These are phyloP conservation scores for Collichthys lucidus DNA, from an alignment of 2,113 vertebrate species.

Conservation along the genomic window DNA sequence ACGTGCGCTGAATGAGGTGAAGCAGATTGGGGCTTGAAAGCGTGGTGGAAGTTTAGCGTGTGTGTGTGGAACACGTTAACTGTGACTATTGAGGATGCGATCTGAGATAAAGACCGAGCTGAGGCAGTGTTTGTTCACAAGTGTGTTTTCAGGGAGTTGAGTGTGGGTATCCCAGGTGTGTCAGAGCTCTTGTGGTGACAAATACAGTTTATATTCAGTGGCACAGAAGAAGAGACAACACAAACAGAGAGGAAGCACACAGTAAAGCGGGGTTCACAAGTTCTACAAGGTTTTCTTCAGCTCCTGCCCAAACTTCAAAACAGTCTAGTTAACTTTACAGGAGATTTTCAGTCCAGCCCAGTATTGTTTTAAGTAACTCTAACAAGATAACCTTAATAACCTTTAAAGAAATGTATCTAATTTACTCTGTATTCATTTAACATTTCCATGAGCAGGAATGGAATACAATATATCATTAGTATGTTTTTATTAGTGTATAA, in stretches of 20 bases:
- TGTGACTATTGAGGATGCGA: neutral
- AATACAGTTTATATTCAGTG: slow-evolving; percentile 14
- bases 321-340: too few relatives aligned
- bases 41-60: slow-evolving; percentile 19
- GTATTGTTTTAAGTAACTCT: too few relatives aligned
- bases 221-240: slow-evolving; percentile 5
- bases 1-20: slow-evolving; percentile 59
- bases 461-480: too few relatives aligned
- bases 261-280: neutral
- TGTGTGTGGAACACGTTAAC: slow-evolving; percentile 11
- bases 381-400: too few relatives aligned
- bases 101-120: slow-evolving; percentile 12
- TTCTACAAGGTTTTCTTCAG: too few relatives aligned
- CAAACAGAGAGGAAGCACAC: neutral
- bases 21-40: slow-evolving; percentile 42
- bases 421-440: too few relatives aligned
- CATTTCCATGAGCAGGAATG: too few relatives aligned
- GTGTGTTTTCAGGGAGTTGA: slow-evolving; percentile 32
- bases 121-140: slow-evolving; percentile 38
- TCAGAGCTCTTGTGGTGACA: slow-evolving; percentile 28
- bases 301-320: too few relatives aligned
- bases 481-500: too few relatives aligned
- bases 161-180: slow-evolving; percentile 3
- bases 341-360: too few relatives aligned
- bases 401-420: too few relatives aligned